Evolutionary conservation across 2,888 invertebrate genomes (phyloP).

Genomic region (Helicoverpa assulta): DNA sequence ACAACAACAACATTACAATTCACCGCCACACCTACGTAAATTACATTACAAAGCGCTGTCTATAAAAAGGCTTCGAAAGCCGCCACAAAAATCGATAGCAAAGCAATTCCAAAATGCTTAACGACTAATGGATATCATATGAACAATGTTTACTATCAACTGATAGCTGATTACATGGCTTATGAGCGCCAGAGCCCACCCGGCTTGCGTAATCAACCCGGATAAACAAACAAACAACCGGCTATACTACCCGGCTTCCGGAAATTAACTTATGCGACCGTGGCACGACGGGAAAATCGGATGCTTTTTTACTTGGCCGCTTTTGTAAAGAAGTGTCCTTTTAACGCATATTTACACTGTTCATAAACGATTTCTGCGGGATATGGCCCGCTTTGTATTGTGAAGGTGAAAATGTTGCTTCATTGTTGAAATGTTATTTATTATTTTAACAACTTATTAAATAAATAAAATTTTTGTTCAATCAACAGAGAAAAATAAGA

Average conservation of each 20-base stretch:
- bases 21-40: conserved; percentile 1
- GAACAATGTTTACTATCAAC: conserved; percentile 69
- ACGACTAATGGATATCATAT: conserved; percentile 67
- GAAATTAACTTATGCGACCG: conserved; percentile 62
- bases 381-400: neutral
- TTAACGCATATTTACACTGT: conserved; percentile 3
- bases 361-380: conserved; percentile 20
- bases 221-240: conserved; percentile 62
- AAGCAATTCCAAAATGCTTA: conserved; percentile 66
- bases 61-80: conserved; percentile 39
- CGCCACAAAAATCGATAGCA: conserved; percentile 57
- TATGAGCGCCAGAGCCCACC: conserved; percentile 53
- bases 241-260: conserved; percentile 43
- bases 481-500: too few relatives aligned
- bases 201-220: conserved; percentile 61
- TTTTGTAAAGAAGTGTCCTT: conserved; percentile 24
- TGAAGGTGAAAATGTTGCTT: neutral
- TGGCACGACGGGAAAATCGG: conserved; percentile 28
- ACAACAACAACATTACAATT: neutral
- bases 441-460: too few relatives aligned
- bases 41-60: conserved; percentile 12
- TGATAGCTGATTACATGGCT: conserved; percentile 62
- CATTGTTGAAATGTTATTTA: neutral
- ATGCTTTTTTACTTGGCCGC: conserved; percentile 28
- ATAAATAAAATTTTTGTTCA: too few relatives aligned